These are phyloP conservation scores for Mionectes macconnelli DNA, from an alignment of 2,113 vertebrate genomes.

Conservation along the genomic window DNA sequence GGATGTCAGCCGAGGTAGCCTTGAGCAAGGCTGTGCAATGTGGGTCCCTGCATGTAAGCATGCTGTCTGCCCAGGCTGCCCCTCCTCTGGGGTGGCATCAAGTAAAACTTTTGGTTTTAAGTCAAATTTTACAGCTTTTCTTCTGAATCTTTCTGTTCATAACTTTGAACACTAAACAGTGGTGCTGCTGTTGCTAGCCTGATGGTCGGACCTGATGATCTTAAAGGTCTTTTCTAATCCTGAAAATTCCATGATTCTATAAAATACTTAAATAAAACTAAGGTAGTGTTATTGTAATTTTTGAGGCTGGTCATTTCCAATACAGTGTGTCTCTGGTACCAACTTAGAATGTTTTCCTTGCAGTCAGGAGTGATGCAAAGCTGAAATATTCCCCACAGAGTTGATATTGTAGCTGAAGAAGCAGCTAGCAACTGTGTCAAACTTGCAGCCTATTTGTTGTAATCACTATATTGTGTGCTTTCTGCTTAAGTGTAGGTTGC, in stretches of 20 bases:
- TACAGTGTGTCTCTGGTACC: background rate
- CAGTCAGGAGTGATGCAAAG: background rate
- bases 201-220: background rate
- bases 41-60: background rate
- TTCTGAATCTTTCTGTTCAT: background rate
- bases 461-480: background rate
- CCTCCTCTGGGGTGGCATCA: background rate
- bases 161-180: background rate
- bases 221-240: background rate
- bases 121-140: background rate
- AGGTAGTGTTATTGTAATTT: accelerated
- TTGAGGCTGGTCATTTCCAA: background rate
- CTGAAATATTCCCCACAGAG: background rate
- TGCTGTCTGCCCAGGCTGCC: background rate
- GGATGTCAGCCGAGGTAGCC: background rate
- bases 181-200: background rate
- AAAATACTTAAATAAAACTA: background rate
- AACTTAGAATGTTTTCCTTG: background rate
- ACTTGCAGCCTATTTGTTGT: background rate
- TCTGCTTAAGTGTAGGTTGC: background rate
- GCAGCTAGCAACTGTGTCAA: accelerated
- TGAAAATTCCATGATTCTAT: background rate
- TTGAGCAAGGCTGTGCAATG: background rate
- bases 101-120: background rate
- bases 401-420: background rate